phyloP scores from a whole-genome alignment of 2,113 vertebrate genomes.

The Lepus americanus region DNA sequence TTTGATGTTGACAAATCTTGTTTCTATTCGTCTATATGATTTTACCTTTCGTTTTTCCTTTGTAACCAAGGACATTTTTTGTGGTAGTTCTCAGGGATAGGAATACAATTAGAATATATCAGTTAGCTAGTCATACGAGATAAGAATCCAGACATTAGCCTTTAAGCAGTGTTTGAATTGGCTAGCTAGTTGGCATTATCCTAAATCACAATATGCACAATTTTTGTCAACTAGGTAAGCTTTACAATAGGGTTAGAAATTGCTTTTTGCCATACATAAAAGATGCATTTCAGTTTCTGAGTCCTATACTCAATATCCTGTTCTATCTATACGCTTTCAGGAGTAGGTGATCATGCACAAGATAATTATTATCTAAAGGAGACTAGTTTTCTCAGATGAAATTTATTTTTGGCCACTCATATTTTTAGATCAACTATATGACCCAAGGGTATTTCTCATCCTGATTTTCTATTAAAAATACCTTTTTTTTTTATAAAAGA shows the following conservation, averaged over 20 bases:
- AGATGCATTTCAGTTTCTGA: slow-evolving; percentile 41
- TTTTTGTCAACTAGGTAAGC: neutral
- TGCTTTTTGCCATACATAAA: neutral
- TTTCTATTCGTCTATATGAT: neutral
- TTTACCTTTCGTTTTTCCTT: neutral
- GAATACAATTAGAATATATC: neutral
- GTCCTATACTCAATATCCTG: neutral
- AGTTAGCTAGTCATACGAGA: neutral
- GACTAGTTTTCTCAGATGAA: neutral
- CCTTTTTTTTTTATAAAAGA: neutral
- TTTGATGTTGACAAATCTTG: neutral
- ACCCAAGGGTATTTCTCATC: neutral
- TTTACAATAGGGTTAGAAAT: neutral
- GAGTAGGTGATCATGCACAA: neutral
- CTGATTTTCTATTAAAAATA: neutral
- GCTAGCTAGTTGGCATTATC: neutral
- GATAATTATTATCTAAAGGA: neutral
- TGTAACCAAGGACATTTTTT: neutral
- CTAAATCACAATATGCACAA: neutral
- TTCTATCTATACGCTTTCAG: neutral
- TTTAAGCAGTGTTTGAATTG: neutral
- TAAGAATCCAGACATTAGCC: neutral
- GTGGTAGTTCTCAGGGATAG: neutral
- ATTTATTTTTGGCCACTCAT: neutral
- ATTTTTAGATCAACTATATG: neutral